Evolutionary conservation across 2,888 invertebrate species (phyloP), one percentile per base, ranked within the genome.

Genomic region (Mesochorus sp.): DNA sequence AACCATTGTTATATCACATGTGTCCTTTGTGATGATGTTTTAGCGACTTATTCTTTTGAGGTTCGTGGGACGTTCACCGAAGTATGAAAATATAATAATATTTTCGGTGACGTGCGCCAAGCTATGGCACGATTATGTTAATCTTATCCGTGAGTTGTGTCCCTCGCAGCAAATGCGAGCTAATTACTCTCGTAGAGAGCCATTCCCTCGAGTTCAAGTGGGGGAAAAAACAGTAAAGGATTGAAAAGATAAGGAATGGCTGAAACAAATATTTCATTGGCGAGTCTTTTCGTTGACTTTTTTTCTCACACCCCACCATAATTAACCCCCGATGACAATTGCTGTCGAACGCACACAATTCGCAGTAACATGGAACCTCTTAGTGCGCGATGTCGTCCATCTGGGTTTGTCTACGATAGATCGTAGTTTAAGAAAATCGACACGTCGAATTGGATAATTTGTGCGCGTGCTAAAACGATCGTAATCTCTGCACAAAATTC

Each of bases 331-430:
- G n/a, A 57, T 31, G 42, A 67, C 74, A 51, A 28, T 42, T 67
- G 67, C 42, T 55, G 17, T 42, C 71, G 57, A 28, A 26, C 42
- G 31, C n/a, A 19, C 12, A 4, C 12, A 26, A 21, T 21, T 62
- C 47, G 14, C 37, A 67, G 68, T 74, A 4, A 55, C 44, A 59
- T 74, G 59, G 64, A 57, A 68, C 59, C 70, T 70, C n/a, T n/a
- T n/a, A n/a, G n/a, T n/a, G n/a, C n/a, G n/a, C n/a, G n/a, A n/a
- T n/a, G n/a, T n/a, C n/a, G n/a, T 42, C 26, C 24, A 28, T 53
- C 51, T 17, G 42, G 6, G 26, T 28, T 51, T 12, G n/a, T 42
- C 19, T 5, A 42, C 64, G 19, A 55, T 55, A 64, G 55, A n/a
- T n/a, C n/a, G n/a, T n/a, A n/a, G n/a, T n/a, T n/a, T n/a, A n/a